phyloP scores from a whole-genome alignment of 1,140 invertebrate genomes.

The Drosophila pruinosa region DNA sequence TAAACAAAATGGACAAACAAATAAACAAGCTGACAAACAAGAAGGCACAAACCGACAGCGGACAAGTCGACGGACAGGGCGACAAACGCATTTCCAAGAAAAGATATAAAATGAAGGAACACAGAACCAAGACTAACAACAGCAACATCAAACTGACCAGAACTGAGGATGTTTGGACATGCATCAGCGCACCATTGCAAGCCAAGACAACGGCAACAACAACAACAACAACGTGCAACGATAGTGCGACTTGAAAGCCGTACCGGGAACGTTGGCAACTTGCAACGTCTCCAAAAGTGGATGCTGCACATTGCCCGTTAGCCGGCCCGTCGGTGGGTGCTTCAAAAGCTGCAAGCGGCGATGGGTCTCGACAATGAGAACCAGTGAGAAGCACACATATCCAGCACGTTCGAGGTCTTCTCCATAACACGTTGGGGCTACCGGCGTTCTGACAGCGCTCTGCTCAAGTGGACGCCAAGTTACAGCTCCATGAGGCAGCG shows the following conservation, averaged over 20 bases:
- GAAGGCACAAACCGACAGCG: slow-evolving; percentile 41
- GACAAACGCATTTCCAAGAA: slow-evolving; percentile 74
- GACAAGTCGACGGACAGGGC: slow-evolving; percentile 25
- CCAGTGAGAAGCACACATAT: slow-evolving; percentile 37
- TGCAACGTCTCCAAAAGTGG: slow-evolving; percentile 28
- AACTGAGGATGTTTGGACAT: slow-evolving; percentile 80
- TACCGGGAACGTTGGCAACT: slow-evolving; percentile 45
- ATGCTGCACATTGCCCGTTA: slow-evolving; percentile 16
- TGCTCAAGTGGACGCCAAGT: slow-evolving; percentile 57
- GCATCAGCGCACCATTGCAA: slow-evolving; percentile 60
- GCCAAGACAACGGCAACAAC: not conserved
- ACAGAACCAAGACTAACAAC: slow-evolving; percentile 34
- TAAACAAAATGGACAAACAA: slow-evolving; percentile 67
- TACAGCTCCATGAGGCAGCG: slow-evolving; percentile 47
- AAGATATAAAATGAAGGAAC: slow-evolving; percentile 69
- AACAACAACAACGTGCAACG: not conserved
- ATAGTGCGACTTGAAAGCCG: slow-evolving; percentile 54
- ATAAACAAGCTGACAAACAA: slow-evolving; percentile 78
- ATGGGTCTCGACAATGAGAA: slow-evolving; percentile 2
- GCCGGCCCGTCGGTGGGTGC: slow-evolving; percentile 57
- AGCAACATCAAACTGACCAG: slow-evolving; percentile 72
- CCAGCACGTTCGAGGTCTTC: slow-evolving; percentile 5
- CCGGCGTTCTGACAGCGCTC: slow-evolving; percentile 51
- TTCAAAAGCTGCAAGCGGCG: slow-evolving; percentile 55
- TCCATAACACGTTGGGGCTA: slow-evolving; percentile 37